Base-by-base conservation (phyloP, 2,113 vertebrate genomes). In the Syrmaticus mikado region DNA sequence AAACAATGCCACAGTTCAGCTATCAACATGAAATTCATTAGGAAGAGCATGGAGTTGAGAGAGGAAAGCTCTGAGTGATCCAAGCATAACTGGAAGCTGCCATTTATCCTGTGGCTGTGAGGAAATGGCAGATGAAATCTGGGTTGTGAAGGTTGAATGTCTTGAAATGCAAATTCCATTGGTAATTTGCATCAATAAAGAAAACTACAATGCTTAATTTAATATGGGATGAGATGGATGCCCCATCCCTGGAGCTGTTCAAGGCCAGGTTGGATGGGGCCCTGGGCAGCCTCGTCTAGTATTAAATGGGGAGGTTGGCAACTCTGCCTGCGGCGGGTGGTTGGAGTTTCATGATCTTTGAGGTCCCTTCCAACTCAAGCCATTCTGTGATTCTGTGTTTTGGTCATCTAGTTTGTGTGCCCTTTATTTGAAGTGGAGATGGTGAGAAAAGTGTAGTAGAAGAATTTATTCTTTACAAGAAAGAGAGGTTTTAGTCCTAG, bases 151-250 rank as follows among this genome's bases (percentile, higher is more conserved):
- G 2, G 66, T 87, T 68, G 61, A 5, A 21, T 28, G 20, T 77
- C 68, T 65, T 65, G 53, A 65, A 57, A 52, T 57, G 50, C 8
- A n/a, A 1, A 1, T 90, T 43, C 1, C 0, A 0, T 61, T 57
- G 27, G 11, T 80, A 65, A 43, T 20, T 68, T 82, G 11, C 38
- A 25, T 84, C 25, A 40, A 5, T 36, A 74, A 58, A 64, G 70
- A 36, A 32, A 79, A n/a, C 53, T 79, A 17, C 0, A 64, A 34
- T 55, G 25, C 36, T 46, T 38, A 9, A 25, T 61, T 78, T 48
- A n/a, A 22, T 60, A 6, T 2, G 11, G 43, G 22, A 7, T 40
- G 32, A 80, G 32, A 17, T 71, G 11, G 11, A 50, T 50, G 48
- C 48, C 48, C 6, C 24, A 22, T 50, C 48, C 48, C 48, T 50